Percentiles rank a stretch among this genome's conserved stretches.
Conservation (phyloP, 2,797 vertebrate genomes). For the Carcharodon carcharias region DNA sequence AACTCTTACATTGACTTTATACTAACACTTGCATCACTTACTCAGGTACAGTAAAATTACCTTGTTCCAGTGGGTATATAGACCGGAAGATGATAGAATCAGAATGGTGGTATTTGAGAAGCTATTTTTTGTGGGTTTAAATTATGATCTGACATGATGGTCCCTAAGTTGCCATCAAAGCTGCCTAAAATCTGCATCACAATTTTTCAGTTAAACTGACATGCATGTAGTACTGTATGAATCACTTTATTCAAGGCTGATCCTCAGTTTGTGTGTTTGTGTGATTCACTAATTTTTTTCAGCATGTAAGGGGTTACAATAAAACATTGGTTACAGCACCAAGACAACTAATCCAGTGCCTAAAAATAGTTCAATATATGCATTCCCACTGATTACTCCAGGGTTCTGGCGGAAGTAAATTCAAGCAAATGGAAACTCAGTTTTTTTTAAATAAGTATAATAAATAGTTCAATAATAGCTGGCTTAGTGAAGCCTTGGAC, state of each 20-base stretch:
- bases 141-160: background rate
- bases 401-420: conserved; percentile 11
- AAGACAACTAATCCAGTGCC: background rate
- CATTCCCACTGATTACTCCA: background rate
- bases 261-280: background rate
- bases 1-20: background rate
- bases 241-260: background rate
- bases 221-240: background rate
- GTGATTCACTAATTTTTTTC: background rate
- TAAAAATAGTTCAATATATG: background rate
- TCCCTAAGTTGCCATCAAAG: background rate
- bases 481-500: background rate
- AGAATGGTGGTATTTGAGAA: background rate
- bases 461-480: background rate
- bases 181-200: background rate
- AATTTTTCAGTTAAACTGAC: conserved; percentile 1
- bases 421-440: background rate
- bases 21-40: background rate
- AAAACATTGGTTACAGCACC: background rate
- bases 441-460: background rate
- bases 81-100: background rate
- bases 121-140: background rate
- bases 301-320: background rate
- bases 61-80: background rate
- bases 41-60: conserved; percentile 10